These are phyloP conservation scores for Macrotus californicus DNA, from an alignment of 2,113 vertebrate genomes.

Conservation along the genomic window DNA sequence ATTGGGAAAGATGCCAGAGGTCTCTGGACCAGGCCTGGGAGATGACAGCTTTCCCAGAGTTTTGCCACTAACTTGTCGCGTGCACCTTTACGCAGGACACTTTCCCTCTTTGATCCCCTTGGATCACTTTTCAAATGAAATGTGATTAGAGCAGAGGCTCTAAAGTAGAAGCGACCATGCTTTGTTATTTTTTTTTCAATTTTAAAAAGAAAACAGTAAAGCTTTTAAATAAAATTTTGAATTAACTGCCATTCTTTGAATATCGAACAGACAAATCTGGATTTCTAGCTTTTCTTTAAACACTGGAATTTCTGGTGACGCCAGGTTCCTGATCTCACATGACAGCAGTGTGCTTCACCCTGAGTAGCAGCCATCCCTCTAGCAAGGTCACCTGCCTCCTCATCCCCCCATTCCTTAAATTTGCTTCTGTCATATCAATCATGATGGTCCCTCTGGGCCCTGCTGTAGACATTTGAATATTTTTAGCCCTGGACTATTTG, in stretches of 20 bases:
- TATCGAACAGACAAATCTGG: neutral
- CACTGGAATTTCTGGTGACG: neutral
- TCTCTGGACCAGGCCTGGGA: neutral
- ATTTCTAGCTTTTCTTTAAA: slow-evolving; percentile 10
- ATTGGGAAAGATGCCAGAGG: neutral
- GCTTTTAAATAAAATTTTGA: neutral
- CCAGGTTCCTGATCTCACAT: neutral
- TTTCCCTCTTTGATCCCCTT: neutral
- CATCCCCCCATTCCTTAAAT: neutral
- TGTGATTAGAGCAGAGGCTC: neutral
- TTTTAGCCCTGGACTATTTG: neutral
- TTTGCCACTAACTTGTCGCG: neutral
- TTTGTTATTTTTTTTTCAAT: neutral
- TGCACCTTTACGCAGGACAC: neutral
- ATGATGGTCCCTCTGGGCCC: neutral
- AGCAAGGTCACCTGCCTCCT: neutral
- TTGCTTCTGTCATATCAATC: neutral
- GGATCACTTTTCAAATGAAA: neutral
- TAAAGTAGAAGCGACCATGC: neutral
- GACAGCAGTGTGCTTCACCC: neutral
- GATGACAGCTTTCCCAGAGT: neutral
- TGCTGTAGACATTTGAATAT: neutral
- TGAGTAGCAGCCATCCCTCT: neutral
- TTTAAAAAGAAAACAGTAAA: neutral
- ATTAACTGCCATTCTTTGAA: neutral